These are phyloP conservation scores for Etheostoma nigrum DNA, from an alignment of 2,797 vertebrate species.

Conservation along the genomic window DNA sequence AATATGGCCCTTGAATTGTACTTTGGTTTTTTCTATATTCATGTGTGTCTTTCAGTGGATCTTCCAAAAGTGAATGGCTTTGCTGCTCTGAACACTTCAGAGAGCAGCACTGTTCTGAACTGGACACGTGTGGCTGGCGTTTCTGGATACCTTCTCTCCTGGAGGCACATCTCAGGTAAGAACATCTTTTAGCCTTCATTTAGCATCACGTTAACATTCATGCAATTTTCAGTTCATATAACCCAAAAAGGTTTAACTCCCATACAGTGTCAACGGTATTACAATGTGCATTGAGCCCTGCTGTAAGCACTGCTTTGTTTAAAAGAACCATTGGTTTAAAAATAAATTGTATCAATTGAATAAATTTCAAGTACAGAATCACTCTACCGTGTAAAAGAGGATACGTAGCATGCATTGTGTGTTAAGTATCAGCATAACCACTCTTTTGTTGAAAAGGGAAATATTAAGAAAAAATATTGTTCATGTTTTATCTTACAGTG, in stretches of 20 bases:
- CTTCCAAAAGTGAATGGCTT: slow-evolving; percentile 87
- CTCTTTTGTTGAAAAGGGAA: slow-evolving; percentile 26
- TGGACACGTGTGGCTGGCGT: slow-evolving; percentile 85
- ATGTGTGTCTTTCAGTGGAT: slow-evolving; percentile 79
- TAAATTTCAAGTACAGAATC: background rate
- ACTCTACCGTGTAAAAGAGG: background rate
- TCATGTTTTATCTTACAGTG: background rate
- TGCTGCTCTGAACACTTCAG: slow-evolving; percentile 75
- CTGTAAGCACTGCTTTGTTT: background rate
- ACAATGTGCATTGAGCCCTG: background rate
- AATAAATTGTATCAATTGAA: slow-evolving; percentile 8
- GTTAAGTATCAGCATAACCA: slow-evolving; percentile 21
- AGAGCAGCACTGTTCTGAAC: slow-evolving; percentile 83
- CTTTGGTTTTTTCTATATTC: background rate
- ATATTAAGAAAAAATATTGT: background rate
- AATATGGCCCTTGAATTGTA: background rate
- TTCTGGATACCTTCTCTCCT: slow-evolving; percentile 86
- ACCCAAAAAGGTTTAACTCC: background rate
- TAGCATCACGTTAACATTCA: background rate
- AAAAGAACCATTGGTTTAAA: background rate
- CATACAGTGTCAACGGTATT: background rate
- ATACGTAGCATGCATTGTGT: slow-evolving; percentile 10
- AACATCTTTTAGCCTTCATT: background rate
- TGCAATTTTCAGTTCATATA: background rate
- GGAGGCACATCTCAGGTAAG: slow-evolving; percentile 88